A percentile compares a stretch with the other conserved stretches of the same genome.
Conservation (phyloP, 2,797 vertebrate species). For the Tangara arthus region DNA sequence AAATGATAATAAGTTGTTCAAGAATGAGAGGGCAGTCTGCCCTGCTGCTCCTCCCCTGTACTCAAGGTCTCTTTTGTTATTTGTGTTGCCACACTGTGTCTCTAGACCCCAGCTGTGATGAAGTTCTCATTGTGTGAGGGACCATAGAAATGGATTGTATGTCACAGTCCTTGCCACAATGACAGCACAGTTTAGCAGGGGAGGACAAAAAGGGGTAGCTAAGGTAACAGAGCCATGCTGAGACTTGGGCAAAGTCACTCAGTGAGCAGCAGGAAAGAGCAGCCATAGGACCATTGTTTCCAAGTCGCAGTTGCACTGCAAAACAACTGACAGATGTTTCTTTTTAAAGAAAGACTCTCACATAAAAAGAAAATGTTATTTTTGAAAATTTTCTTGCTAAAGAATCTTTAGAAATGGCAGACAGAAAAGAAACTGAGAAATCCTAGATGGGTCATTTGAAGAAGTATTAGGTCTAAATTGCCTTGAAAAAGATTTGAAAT, state of each 20-base stretch:
- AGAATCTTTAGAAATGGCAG: background rate
- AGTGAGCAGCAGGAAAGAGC: background rate
- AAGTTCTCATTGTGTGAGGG: background rate
- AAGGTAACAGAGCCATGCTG: background rate
- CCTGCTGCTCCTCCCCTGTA: background rate
- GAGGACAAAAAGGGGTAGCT: slow-evolving; percentile 10
- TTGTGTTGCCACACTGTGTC: background rate
- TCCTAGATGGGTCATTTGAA: background rate
- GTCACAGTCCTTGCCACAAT: background rate
- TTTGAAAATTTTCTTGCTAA: background rate
- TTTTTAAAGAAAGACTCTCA: background rate
- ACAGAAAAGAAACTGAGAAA: background rate
- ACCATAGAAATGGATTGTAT: background rate
- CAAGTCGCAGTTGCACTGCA: background rate
- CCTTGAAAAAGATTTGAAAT: background rate
- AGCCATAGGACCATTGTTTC: background rate
- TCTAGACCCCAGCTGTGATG: background rate
- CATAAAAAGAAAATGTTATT: background rate
- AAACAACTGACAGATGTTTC: background rate
- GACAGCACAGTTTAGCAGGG: background rate
- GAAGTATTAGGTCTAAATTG: background rate
- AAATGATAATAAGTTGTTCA: background rate
- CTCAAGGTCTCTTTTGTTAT: background rate
- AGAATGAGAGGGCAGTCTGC: background rate
- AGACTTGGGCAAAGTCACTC: background rate